These are phyloP conservation scores for Epirrhoe tristata DNA, from an alignment of 2,888 invertebrate genomes.

Conservation along the genomic window DNA sequence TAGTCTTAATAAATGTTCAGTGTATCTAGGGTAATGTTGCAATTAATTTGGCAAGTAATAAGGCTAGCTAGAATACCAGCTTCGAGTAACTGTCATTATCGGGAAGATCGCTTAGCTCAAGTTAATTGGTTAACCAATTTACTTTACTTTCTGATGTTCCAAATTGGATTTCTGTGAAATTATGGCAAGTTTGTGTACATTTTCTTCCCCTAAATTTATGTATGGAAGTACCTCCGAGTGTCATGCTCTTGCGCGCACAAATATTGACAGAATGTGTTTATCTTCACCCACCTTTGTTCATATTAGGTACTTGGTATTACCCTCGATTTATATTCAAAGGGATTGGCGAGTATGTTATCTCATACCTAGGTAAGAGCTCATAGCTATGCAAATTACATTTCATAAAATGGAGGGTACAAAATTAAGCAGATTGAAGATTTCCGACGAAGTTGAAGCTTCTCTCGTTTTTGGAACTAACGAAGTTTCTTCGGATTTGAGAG, in stretches of 20 bases:
- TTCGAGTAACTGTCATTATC: background rate
- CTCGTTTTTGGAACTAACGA: constrained; percentile 41
- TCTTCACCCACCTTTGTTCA: constrained; percentile 32
- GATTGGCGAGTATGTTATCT: constrained; percentile 35
- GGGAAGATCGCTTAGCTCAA: background rate
- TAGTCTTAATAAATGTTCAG: background rate
- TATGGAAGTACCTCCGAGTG: background rate
- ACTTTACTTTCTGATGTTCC: background rate
- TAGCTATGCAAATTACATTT: constrained; percentile 52
- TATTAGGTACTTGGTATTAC: constrained; percentile 24
- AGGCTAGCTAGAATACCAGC: background rate
- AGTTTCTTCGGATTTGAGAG: constrained; percentile 40
- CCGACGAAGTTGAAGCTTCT: constrained; percentile 45
- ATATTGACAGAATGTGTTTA: constrained; percentile 34
- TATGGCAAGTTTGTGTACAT: background rate
- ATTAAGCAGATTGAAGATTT: constrained; percentile 55
- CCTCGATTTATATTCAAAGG: constrained; percentile 36
- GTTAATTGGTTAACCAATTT: background rate
- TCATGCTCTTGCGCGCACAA: constrained; percentile 5
- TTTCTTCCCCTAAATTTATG: constrained; percentile 1
- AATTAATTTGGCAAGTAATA: background rate
- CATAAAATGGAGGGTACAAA: constrained; percentile 50
- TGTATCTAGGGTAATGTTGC: background rate
- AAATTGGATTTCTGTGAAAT: background rate
- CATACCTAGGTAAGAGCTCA: constrained; percentile 38